Evolutionary conservation across 2,797 vertebrate genomes (phyloP).

Genomic region (Salmo trutta): DNA sequence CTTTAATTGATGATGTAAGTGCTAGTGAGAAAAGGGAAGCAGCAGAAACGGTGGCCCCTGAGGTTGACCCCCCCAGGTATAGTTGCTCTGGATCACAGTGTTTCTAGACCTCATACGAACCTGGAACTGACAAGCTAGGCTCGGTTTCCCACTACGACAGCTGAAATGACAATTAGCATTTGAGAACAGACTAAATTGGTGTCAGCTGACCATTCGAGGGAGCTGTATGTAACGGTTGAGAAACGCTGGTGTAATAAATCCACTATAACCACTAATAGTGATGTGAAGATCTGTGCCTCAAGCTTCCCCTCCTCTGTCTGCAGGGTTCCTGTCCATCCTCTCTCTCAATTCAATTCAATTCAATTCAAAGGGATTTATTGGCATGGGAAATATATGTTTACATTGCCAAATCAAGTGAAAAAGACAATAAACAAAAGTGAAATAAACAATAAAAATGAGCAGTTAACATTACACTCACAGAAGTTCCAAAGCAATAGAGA

Average conservation of each 20-base stretch:
- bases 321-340: not conserved
- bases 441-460: too few species aligned
- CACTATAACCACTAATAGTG: not conserved
- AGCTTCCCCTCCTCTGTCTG: not conserved
- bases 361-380: too few species aligned
- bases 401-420: too few species aligned
- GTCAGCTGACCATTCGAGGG: not conserved
- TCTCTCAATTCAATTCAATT: too few species aligned
- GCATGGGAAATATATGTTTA: too few species aligned
- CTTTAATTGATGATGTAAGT: slow-evolving; percentile 1
- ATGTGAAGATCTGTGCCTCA: slow-evolving; percentile 1
- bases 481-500: too few species aligned
- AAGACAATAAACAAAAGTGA: too few species aligned
- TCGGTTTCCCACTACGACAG: not conserved
- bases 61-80: not conserved
- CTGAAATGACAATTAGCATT: slow-evolving; percentile 1
- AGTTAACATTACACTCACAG: too few species aligned
- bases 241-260: not conserved
- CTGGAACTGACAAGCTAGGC: not conserved
- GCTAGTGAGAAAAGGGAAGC: not conserved
- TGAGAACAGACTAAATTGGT: not conserved
- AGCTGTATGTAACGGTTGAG: not conserved
- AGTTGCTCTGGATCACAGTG: not conserved
- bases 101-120: not conserved
- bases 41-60: not conserved